phyloP scores from a whole-genome alignment of 2,797 vertebrate genomes.

The Pangasius sanitwongsei region DNA sequence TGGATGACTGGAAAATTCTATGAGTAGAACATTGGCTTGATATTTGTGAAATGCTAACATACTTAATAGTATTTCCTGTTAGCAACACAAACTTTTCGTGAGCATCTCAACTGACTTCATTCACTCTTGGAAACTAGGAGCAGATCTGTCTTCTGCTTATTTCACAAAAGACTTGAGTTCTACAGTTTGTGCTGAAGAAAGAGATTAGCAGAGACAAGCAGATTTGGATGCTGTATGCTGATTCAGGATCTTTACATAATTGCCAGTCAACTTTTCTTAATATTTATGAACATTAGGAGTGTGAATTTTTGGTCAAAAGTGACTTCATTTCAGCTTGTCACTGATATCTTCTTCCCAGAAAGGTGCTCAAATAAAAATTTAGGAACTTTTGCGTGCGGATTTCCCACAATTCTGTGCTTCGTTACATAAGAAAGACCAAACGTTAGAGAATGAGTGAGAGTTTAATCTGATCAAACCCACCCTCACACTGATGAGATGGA shows the following conservation, averaged over 20 bases:
- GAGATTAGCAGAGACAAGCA: neutral
- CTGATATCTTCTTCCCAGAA: neutral
- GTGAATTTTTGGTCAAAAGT: neutral
- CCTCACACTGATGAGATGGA: neutral
- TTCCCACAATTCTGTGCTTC: neutral
- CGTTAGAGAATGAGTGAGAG: neutral
- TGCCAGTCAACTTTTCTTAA: neutral
- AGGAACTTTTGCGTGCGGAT: neutral
- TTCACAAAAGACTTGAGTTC: neutral
- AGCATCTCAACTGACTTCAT: neutral
- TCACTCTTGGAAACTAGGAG: neutral
- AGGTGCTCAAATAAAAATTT: neutral
- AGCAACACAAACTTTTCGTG: neutral
- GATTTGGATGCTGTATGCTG: neutral
- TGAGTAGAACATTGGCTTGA: neutral
- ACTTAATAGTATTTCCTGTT: neutral
- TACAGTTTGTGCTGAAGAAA: neutral
- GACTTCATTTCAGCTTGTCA: neutral
- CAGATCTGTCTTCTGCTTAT: neutral
- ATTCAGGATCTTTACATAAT: neutral
- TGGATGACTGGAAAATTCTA: neutral
- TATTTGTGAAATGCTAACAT: neutral
- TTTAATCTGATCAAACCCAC: neutral
- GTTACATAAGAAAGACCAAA: neutral
- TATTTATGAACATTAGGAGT: neutral